These are phyloP conservation scores for Anoplolepis gracilipes DNA, from an alignment of 1,140 invertebrate genomes.

Conservation along the genomic window DNA sequence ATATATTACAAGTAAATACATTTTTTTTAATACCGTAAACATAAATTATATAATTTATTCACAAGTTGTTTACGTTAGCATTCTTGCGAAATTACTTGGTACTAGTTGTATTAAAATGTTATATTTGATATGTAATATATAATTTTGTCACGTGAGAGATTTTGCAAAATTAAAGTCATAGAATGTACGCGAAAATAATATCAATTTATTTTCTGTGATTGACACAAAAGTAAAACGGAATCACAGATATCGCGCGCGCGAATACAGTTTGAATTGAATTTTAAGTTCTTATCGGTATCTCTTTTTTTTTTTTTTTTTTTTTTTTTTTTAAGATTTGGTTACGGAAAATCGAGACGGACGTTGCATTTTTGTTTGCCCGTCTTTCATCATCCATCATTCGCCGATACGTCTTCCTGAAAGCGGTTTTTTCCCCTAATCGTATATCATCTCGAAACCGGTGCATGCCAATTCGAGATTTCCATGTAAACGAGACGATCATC, in stretches of 20 bases:
- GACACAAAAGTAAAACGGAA: background rate
- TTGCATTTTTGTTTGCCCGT: conserved; percentile 19
- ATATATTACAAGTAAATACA: background rate
- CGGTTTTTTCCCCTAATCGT: conserved; percentile 29
- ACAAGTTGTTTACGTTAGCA: background rate
- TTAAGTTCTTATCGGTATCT: background rate
- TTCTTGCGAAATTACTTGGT: background rate
- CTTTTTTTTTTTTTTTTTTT: background rate
- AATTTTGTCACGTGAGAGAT: conserved; percentile 2
- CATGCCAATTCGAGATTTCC: conserved; percentile 56
- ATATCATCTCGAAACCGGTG: conserved; percentile 38
- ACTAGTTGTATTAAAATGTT: conserved; percentile 2
- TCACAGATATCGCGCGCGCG: background rate
- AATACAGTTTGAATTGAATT: background rate
- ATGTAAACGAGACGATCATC: conserved; percentile 55
- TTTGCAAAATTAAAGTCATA: background rate
- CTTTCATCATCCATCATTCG: conserved; percentile 18
- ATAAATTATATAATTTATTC: background rate
- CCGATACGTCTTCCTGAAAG: conserved; percentile 8
- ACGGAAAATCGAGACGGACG: conserved; percentile 6
- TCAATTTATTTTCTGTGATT: conserved; percentile 3
- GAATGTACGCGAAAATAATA: background rate
- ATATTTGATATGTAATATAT: background rate
- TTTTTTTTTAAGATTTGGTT: background rate
- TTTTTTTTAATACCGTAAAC: background rate